Percentiles rank a stretch among this genome's conserved stretches.
These are phyloP conservation scores for Regulus satrapa DNA, from an alignment of 2,113 vertebrate species.

Conservation along the genomic window DNA sequence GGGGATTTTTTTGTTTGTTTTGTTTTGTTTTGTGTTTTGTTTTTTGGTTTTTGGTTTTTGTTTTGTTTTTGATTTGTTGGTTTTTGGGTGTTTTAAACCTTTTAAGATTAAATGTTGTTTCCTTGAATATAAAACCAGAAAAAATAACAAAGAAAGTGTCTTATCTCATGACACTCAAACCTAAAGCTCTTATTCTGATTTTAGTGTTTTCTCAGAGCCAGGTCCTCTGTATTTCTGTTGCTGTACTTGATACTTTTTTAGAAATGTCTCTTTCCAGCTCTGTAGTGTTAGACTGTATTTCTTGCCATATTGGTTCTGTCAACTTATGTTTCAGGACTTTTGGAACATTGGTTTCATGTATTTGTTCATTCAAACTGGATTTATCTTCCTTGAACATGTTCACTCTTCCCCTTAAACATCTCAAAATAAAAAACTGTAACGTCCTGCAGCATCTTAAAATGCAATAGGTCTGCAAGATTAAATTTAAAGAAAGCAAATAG, in stretches of 20 bases:
- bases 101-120: not conserved
- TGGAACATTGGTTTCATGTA: not conserved
- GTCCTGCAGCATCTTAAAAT: not conserved
- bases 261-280: not conserved
- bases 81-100: too few relatives aligned
- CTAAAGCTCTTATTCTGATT: not conserved
- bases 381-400: not conserved
- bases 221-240: not conserved
- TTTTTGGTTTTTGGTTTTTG: too few relatives aligned
- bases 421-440: not conserved
- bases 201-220: not conserved
- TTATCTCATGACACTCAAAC: not conserved
- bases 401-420: not conserved
- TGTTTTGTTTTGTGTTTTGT: not conserved
- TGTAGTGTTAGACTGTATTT: not conserved
- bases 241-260: not conserved
- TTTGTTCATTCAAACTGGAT: not conserved
- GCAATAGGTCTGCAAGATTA: not conserved
- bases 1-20: too few relatives aligned
- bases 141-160: not conserved
- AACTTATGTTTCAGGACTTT: not conserved
- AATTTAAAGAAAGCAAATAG: not conserved
- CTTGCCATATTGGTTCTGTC: not conserved
- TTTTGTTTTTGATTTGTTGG: not conserved
- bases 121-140: not conserved